Conservation (phyloP, 2,797 vertebrate genomes). For the Bovichtus variegatus region DNA sequence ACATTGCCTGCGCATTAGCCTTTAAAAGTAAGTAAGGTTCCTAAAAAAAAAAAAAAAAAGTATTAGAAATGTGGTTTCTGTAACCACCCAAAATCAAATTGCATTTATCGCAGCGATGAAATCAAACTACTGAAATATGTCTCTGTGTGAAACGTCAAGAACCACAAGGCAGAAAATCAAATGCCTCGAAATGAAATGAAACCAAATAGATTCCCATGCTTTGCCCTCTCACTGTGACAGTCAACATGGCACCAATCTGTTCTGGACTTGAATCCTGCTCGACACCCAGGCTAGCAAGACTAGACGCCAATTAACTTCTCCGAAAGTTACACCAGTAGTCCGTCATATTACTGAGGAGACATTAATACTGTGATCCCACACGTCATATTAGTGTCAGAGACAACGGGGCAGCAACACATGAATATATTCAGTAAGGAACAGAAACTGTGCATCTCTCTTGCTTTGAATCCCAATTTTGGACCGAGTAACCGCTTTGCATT, state of each 20-base stretch:
- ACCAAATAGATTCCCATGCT: constrained; percentile 59
- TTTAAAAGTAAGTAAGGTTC: background rate
- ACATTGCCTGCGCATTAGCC: background rate
- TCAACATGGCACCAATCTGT: constrained; percentile 59
- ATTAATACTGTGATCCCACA: constrained; percentile 63
- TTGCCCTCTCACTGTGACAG: constrained; percentile 79
- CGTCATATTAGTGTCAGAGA: constrained; percentile 42
- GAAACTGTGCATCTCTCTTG: constrained; percentile 24
- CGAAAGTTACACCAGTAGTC: constrained; percentile 22
- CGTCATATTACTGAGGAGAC: constrained; percentile 20
- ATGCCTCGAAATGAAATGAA: constrained; percentile 42
- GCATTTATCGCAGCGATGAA: constrained; percentile 8
- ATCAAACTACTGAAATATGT: background rate
- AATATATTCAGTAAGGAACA: constrained; percentile 29
- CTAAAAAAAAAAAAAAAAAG: background rate
- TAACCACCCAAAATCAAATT: constrained; percentile 13
- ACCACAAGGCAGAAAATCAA: constrained; percentile 29
- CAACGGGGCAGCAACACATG: constrained; percentile 26
- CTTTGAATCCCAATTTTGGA: constrained; percentile 31
- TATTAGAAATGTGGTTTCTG: constrained; percentile 26
- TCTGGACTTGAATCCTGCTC: constrained; percentile 42
- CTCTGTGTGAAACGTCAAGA: constrained; percentile 2
- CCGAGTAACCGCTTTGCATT: constrained; percentile 37
- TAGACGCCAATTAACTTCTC: constrained; percentile 51
- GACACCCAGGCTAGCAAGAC: constrained; percentile 13